Conservation (phyloP, 2,113 vertebrate species). For the Clinocottus analis region DNA sequence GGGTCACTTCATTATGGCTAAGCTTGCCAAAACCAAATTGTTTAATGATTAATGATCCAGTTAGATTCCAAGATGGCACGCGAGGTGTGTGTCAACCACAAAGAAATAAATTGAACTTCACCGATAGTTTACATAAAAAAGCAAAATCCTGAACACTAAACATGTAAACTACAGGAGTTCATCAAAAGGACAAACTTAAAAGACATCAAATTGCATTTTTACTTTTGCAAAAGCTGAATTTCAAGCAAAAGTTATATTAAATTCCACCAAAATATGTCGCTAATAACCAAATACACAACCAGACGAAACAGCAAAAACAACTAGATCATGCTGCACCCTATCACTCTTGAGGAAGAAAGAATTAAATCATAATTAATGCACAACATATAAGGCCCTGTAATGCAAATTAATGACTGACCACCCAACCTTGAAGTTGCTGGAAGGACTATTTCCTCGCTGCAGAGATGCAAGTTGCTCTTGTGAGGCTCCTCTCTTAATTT, state of each 20-base stretch:
- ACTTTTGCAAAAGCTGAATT: background rate
- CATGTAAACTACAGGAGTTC: background rate
- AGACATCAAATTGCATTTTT: background rate
- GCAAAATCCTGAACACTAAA: background rate
- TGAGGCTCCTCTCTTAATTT: slow-evolving; percentile 61
- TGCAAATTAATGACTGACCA: slow-evolving; percentile 65
- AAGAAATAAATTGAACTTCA: background rate
- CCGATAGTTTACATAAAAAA: slow-evolving; percentile 16
- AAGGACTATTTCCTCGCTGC: slow-evolving; percentile 55
- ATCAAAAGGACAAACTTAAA: background rate
- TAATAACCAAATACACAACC: slow-evolving; percentile 10
- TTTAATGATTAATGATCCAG: background rate
- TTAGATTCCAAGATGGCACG: background rate
- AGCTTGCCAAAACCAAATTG: slow-evolving; percentile 22
- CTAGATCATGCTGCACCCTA: background rate
- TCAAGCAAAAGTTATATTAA: slow-evolving; percentile 7
- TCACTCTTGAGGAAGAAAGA: slow-evolving; percentile 30
- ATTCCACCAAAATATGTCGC: background rate
- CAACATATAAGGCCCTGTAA: slow-evolving; percentile 54
- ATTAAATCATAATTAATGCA: slow-evolving; percentile 67
- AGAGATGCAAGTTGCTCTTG: slow-evolving; percentile 55
- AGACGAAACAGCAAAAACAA: slow-evolving; percentile 11
- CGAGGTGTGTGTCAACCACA: background rate
- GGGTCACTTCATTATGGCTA: slow-evolving; percentile 1
- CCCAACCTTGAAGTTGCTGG: slow-evolving; percentile 65